Base-by-base conservation (phyloP, 64 coral and sea anemone genomes). In the Montipora capricornis region DNA sequence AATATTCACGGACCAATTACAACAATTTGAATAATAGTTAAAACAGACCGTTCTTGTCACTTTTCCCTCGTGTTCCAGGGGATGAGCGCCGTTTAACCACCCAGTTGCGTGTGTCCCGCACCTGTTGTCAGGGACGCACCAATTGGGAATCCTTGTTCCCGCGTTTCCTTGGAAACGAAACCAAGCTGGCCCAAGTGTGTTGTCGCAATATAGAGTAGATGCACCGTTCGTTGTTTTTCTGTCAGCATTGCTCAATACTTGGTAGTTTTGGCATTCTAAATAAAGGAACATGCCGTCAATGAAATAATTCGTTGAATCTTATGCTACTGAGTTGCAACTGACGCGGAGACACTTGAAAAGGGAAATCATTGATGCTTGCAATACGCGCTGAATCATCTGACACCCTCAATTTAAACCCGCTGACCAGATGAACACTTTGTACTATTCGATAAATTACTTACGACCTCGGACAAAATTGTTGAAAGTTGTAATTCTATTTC, bases 11-110 rank as follows among this genome's bases (percentile, higher is more conserved):
- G 62, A 67, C 62, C 62, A 67, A 67, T 67, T 0, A 14, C 62
- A 67, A 67, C 62, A 67, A 17, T 67, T 17, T 67, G 62, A 67
- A 37, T 0, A 0, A 0, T 0, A 67, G 15, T 17, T 67, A 20
- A 70, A 88, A 52, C 70, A 88, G 4, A 88, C 73, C 47, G n/a
- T 19, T 44, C 87, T 19, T 3, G 47, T 55, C 2, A 88, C 87
- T 75, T 44, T 58, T 11, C 87, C 87, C 0, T 88, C 87, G 73
- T 29, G 66, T 26, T 20, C 46, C 46, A 45, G 6, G 5, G 87
- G 87, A 75, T 88, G 69, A 57, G 15, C 0, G 58, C 70, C 70
- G n/a, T 45, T 51, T 49, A 88, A 29, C 68, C 73, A 88, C 26
- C 70, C 68, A 58, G 87, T 48, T 2, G 15, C 29, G 11, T 50